Evolutionary conservation across 1,140 invertebrate genomes (phyloP).

Genomic region (Nasonia giraulti): DNA sequence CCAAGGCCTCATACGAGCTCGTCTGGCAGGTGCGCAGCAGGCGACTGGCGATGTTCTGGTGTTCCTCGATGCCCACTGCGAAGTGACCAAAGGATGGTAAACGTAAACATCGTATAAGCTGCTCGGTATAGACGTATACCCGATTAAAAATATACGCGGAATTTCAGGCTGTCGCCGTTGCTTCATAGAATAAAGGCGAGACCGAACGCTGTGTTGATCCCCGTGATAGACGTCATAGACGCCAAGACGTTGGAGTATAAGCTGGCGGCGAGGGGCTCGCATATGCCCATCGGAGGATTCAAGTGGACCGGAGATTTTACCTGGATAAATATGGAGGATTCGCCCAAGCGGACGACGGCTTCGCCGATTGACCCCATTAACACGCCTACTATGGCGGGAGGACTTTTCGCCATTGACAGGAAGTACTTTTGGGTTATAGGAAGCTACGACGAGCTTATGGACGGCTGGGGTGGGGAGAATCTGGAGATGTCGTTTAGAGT

Average conservation of each 20-base stretch:
- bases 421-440: conserved; percentile 97
- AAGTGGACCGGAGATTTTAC: conserved; percentile 93
- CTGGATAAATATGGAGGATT: conserved; percentile 87
- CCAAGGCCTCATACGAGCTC: conserved; percentile 89
- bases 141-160: not conserved
- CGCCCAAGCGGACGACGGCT: conserved; percentile 78
- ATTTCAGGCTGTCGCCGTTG: conserved; percentile 85
- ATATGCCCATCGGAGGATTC: conserved; percentile 89
- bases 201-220: conserved; percentile 86
- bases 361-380: conserved; percentile 73
- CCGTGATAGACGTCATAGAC: conserved; percentile 94
- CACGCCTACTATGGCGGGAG: conserved; percentile 95
- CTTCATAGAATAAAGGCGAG: conserved; percentile 88
- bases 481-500: conserved; percentile 95
- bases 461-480: conserved; percentile 94
- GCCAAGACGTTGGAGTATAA: conserved; percentile 88
- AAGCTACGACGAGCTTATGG: conserved; percentile 94
- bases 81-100: conserved; percentile 85
- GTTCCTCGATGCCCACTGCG: conserved; percentile 97
- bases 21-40: conserved; percentile 85
- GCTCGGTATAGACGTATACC: no score
- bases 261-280: conserved; percentile 70
- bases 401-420: conserved; percentile 90
- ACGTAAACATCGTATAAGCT: conserved; percentile 33
- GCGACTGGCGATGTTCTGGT: conserved; percentile 90